Evolutionary conservation across 2,113 vertebrate genomes (phyloP), one percentile per base, ranked within the genome.

Genomic region (Pica pica): DNA sequence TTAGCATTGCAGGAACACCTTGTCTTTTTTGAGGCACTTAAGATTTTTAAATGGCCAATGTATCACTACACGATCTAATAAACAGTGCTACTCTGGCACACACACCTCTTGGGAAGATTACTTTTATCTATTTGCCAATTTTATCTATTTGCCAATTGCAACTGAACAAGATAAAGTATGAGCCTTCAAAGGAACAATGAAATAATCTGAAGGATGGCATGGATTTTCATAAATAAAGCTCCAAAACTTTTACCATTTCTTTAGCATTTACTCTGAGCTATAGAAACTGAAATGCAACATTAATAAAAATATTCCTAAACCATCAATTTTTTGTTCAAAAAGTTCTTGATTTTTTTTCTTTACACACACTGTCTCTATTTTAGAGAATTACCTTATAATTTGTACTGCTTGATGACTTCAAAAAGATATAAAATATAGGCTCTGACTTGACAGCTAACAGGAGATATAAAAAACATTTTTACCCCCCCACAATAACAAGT

Each of bases 61-160:
- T 41, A 47, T 73, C 73, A 87, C 35, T n/a, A 81, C 16, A 64
- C 60, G 60, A 89, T 37, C 65, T 78, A 95, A 84, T 78, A 69
- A 79, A 47, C 63, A 83, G 41, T 18, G 50, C 56, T 87, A 39
- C 28, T 61, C 31, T 10, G 22, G 64, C 60, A 87, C 61, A 50
- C 50, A 11, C 49, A 71, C 15, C 39, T 61, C 70, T 39, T 60
- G 59, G 13, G n/a, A 11, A 92, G 35, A 82, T 80, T 53, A 64
- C 47, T 87, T 94, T 83, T 55, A 87, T 64, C 57, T 82, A 23
- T 94, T 94, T 91, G 75, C 47, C 41, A 57, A 64, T 89, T 92
- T 88, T 63, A 90, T 91, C 69, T 83, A 21, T 94, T 91, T 2
- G 4, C 28, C 47, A 78, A 21, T 59, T 8, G 27, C 26, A 91